These are phyloP conservation scores for Falco naumanni DNA, from an alignment of 2,797 vertebrate genomes.

Conservation along the genomic window DNA sequence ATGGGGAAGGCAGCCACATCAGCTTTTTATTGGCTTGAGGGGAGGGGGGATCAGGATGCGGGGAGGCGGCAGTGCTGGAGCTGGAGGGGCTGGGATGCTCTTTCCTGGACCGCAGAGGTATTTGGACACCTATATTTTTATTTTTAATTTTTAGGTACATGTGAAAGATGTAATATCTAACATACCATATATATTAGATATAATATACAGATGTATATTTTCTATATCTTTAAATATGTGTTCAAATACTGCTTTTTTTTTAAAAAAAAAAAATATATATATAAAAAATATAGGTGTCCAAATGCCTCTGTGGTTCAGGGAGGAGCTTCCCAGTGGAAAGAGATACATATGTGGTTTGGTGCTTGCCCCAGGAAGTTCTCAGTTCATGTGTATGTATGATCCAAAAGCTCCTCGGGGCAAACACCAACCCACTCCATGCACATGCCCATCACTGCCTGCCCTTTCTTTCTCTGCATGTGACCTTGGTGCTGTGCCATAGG, in stretches of 20 bases:
- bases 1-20: fast-evolving
- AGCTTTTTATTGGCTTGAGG: neutral
- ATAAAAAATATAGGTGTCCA: neutral
- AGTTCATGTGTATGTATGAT: no score
- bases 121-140: neutral
- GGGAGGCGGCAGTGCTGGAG: neutral
- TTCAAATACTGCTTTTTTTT: fast-evolving
- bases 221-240: neutral
- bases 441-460: neutral
- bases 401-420: neutral
- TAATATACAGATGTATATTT: neutral
- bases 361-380: neutral
- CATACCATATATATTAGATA: no score
- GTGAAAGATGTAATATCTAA: no score
- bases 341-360: neutral
- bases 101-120: neutral
- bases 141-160: no score
- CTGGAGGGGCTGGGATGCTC: neutral
- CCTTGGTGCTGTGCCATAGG: neutral
- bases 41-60: neutral
- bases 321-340: neutral
- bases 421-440: neutral
- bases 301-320: neutral
- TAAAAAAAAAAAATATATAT: neutral
- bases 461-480: neutral